Evolutionary conservation across 1,140 invertebrate species (phyloP), one percentile per base, ranked within the genome.

Genomic region (Heliconius melpomene): DNA sequence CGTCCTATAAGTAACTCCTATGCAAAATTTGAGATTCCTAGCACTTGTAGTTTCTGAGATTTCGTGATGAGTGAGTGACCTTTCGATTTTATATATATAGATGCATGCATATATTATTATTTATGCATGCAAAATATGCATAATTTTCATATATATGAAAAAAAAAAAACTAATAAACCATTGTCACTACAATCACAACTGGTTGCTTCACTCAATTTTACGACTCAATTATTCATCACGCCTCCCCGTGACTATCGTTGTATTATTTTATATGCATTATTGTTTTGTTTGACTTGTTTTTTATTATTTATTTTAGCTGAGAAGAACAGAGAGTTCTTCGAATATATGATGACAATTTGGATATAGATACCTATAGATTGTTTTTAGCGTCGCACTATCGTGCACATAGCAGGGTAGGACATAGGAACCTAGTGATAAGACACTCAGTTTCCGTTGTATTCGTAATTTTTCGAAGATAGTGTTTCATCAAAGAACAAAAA

Each of bases 221-320:
- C 60, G 60, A 66, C 60, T 66, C 60, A 66, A 66, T 66, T 66
- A 66, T 66, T 66, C 60, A 66, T 66, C 23, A 66, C 60, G 60
- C 60, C 60, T 66, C 60, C n/a, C n/a, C n/a, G 26, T 66, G 60
- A 66, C 60, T 66, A 16, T 66, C 60, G 3, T 66, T 29, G 60
- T 57, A 57, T 66, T 66, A 66, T 66, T 66, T 29, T 66, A 52
- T 66, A 66, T 66, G 6, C 13, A 16, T 29, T 66, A 66, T 66
- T 57, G 23, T 66, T 13, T 66, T 26, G 23, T 66, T 66, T 66
- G 9, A 8, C 8, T 57, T 57, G 13, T 57, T 57, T 57, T 66
- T 66, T 13, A 26, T 29, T 16, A 26, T 26, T 60, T 60, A 2
- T 9, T 23, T 60, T 23, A 23, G 13, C 5, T 46, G 3, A 46